Conservation (phyloP, 2,888 invertebrate species). For the Congeria kusceri region DNA sequence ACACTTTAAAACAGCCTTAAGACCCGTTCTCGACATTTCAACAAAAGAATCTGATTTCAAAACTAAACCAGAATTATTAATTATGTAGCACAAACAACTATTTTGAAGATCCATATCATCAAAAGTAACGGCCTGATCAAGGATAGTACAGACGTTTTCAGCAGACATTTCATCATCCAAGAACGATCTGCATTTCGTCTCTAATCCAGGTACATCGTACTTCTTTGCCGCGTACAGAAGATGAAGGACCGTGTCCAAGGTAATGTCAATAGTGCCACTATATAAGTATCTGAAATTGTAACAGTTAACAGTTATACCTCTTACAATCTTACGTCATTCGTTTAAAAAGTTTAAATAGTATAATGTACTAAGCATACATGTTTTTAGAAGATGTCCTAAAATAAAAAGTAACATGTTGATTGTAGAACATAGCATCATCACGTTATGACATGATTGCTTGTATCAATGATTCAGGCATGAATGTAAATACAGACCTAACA, state of each 20-base stretch:
- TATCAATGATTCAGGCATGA: too few species aligned
- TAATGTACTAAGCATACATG: too few species aligned
- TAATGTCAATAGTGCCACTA: not conserved
- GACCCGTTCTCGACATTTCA: not conserved
- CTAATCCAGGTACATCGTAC: not conserved
- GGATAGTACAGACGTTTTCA: conserved; percentile 5
- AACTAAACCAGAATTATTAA: not conserved
- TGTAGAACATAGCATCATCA: too few species aligned
- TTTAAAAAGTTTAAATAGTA: too few species aligned
- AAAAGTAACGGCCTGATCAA: not conserved
- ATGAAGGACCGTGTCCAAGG: not conserved
- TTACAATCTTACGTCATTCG: too few species aligned
- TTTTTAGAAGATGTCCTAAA: too few species aligned
- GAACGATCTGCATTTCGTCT: conserved; percentile 1
- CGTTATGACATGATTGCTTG: too few species aligned
- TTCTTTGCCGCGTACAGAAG: not conserved
- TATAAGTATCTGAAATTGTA: not conserved
- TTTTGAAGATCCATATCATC: conserved; percentile 1
- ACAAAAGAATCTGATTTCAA: not conserved
- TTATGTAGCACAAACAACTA: not conserved
- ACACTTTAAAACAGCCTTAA: not conserved
- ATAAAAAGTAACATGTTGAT: too few species aligned
- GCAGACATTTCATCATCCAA: not conserved
- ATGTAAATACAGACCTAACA: not conserved
- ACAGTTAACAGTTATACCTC: too few species aligned